Conservation (phyloP, 2,797 vertebrate genomes). For the Paramormyrops hopkinsi region DNA sequence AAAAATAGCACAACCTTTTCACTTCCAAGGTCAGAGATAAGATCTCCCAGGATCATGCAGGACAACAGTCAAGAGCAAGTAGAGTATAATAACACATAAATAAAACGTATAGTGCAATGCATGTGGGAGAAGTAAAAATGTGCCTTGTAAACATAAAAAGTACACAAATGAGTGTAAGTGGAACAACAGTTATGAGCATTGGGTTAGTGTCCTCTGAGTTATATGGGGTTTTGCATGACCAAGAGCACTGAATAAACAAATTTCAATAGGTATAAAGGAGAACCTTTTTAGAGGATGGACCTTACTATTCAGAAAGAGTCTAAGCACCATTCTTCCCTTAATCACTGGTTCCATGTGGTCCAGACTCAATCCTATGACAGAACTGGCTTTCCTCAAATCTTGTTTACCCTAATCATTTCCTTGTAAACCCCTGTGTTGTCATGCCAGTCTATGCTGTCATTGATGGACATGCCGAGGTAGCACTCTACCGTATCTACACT, state of each 20-base stretch:
- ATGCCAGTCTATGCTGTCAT: background rate
- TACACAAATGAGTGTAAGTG: background rate
- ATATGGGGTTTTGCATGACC: background rate
- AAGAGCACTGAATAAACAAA: background rate
- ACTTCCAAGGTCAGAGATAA: background rate
- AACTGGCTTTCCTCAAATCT: background rate
- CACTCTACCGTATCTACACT: background rate
- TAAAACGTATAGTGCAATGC: background rate
- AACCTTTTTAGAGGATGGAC: background rate
- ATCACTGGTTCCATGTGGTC: background rate
- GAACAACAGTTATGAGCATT: background rate
- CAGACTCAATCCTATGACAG: background rate
- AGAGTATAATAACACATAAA: background rate
- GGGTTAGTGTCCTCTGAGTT: background rate
- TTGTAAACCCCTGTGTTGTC: background rate
- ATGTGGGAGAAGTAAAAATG: background rate
- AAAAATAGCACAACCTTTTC: background rate
- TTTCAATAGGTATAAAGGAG: background rate
- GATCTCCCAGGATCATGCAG: background rate
- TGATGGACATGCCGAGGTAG: background rate
- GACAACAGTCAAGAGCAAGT: background rate
- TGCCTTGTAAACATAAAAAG: background rate
- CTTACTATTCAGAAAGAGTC: background rate
- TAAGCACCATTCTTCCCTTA: background rate
- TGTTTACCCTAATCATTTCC: background rate